Evolutionary conservation across 2,888 invertebrate species (phyloP).

Genomic region (Dynastes maya): DNA sequence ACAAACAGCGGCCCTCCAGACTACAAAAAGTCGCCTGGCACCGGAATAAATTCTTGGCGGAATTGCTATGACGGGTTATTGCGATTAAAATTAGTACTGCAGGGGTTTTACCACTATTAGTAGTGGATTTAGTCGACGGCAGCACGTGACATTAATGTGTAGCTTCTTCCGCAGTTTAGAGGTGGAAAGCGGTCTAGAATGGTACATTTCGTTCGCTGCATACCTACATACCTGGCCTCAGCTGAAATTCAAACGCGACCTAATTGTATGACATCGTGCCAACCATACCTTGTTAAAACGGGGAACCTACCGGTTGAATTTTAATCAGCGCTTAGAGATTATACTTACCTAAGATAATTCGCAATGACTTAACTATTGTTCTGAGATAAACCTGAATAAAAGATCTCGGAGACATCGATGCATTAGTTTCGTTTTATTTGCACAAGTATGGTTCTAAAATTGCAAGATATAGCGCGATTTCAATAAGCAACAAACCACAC

Average conservation of each 20-base stretch:
- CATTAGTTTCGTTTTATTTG: too few species aligned
- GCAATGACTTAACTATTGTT: too few species aligned
- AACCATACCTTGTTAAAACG: conserved; percentile 9
- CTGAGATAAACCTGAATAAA: too few species aligned
- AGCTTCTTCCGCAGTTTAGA: conserved; percentile 29
- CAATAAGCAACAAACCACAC: too few species aligned
- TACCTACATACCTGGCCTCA: conserved; percentile 10
- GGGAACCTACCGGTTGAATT: conserved; percentile 5
- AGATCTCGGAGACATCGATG: too few species aligned
- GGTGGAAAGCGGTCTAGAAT: conserved; percentile 9
- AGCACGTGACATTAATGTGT: conserved; percentile 33
- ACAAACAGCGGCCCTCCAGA: conserved; percentile 1
- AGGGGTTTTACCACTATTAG: conserved; percentile 43
- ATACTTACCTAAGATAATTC: not conserved
- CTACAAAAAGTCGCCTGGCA: not conserved
- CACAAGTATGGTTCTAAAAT: too few species aligned
- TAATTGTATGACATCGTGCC: conserved; percentile 8
- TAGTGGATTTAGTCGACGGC: conserved; percentile 33
- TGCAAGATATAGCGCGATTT: too few species aligned
- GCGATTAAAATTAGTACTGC: conserved; percentile 45
- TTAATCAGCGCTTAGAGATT: conserved; percentile 19
- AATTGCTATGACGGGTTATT: conserved; percentile 14
- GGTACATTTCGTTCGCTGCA: conserved; percentile 38
- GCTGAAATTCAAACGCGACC: conserved; percentile 11
- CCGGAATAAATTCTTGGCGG: conserved; percentile 10